These are phyloP conservation scores for Atrina japonica DNA, from an alignment of 2,888 invertebrate genomes.

Conservation along the genomic window DNA sequence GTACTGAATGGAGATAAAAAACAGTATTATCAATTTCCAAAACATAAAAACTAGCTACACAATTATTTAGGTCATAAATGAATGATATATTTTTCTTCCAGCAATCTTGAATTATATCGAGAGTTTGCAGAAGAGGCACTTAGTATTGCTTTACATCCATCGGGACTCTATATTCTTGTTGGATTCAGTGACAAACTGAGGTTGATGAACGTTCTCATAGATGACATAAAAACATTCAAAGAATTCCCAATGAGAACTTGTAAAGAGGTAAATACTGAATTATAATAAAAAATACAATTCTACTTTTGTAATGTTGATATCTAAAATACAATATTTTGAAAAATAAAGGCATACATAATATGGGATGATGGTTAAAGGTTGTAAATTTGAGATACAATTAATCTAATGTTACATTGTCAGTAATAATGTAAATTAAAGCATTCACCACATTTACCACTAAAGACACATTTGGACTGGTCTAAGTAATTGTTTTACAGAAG, in stretches of 20 bases:
- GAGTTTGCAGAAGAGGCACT: constrained; percentile 91
- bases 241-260: constrained; percentile 90
- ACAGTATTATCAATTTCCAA: too few relatives aligned
- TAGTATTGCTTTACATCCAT: constrained; percentile 89
- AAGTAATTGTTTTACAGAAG: too few relatives aligned
- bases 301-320: neutral
- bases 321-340: neutral
- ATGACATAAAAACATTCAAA: constrained; percentile 88
- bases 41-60: too few relatives aligned
- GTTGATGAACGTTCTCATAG: constrained; percentile 92
- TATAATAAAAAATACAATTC: neutral
- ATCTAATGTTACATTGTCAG: too few relatives aligned
- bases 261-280: constrained; percentile 82
- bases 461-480: too few relatives aligned
- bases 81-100: constrained; percentile 53
- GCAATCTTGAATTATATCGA: constrained; percentile 86
- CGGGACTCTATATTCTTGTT: constrained; percentile 91
- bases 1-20: too few relatives aligned
- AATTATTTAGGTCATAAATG: neutral
- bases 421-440: too few relatives aligned
- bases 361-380: too few relatives aligned
- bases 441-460: too few relatives aligned
- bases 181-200: constrained; percentile 95
- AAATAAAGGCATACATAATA: neutral
- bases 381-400: too few relatives aligned